Evolutionary conservation across 2,113 vertebrate genomes (phyloP).

Genomic region (Plecotus auritus): DNA sequence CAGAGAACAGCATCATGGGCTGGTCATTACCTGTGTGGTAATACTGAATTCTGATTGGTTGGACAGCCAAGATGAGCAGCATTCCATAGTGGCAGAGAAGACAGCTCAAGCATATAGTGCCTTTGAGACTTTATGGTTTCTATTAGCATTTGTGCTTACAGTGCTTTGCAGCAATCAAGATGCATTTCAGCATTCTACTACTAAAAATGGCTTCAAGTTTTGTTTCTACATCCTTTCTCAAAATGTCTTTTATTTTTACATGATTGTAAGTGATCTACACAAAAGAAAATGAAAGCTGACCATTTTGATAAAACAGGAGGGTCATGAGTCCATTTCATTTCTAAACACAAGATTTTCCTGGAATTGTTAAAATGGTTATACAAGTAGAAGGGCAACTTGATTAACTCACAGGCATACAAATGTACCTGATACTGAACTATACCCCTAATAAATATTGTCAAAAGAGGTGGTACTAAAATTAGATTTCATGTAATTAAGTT

Average conservation of each 20-base stretch:
- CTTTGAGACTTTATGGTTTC: background rate
- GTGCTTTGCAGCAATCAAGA: background rate
- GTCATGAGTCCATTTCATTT: slow-evolving; percentile 28
- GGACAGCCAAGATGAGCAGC: slow-evolving; percentile 17
- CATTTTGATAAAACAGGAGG: background rate
- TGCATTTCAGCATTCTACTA: background rate
- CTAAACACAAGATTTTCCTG: slow-evolving; percentile 23
- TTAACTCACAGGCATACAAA: background rate
- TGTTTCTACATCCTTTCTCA: background rate
- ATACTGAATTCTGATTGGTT: background rate
- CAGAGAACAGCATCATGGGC: background rate
- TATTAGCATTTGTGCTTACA: background rate
- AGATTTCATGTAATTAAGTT: slow-evolving; percentile 15
- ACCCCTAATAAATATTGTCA: background rate
- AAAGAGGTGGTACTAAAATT: background rate
- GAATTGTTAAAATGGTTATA: slow-evolving; percentile 20
- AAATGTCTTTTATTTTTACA: background rate
- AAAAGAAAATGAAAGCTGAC: slow-evolving; percentile 3
- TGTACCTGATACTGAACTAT: background rate
- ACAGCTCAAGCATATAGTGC: background rate
- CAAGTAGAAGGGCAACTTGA: background rate
- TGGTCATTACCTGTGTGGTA: background rate
- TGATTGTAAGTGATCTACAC: background rate
- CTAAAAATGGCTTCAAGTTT: background rate
- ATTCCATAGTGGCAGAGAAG: background rate